These are phyloP conservation scores for Malurus cyaneus DNA, from an alignment of 2,113 vertebrate genomes.

Conservation along the genomic window DNA sequence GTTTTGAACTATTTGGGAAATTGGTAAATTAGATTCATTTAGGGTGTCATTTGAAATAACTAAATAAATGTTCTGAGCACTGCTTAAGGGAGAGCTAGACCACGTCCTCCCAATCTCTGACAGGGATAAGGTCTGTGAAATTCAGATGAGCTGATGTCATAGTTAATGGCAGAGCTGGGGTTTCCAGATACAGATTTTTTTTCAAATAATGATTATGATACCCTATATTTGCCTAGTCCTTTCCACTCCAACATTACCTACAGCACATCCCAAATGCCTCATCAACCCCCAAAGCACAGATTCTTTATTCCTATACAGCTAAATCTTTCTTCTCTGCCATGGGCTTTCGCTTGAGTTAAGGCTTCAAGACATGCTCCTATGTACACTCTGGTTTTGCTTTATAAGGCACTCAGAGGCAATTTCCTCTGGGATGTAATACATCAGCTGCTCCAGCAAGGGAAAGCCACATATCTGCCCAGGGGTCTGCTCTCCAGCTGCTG, in stretches of 20 bases:
- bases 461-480: neutral
- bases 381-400: neutral
- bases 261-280: neutral
- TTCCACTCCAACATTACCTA: neutral
- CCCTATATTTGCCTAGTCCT: neutral
- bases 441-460: slow-evolving; percentile 17
- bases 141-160: neutral
- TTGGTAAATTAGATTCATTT: neutral
- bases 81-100: neutral
- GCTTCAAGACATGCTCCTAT: neutral
- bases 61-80: neutral
- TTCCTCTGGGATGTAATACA: slow-evolving; percentile 20
- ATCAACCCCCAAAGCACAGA: neutral
- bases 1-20: neutral
- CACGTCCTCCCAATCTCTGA: neutral
- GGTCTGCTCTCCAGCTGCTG: neutral
- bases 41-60: neutral
- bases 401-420: neutral
- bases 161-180: neutral
- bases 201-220: neutral
- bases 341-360: slow-evolving; percentile 10
- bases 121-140: neutral
- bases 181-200: neutral
- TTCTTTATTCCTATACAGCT: neutral
- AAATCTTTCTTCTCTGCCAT: neutral